phyloP scores from a whole-genome alignment of 1,140 invertebrate species.

The Heliconius melpomene region DNA sequence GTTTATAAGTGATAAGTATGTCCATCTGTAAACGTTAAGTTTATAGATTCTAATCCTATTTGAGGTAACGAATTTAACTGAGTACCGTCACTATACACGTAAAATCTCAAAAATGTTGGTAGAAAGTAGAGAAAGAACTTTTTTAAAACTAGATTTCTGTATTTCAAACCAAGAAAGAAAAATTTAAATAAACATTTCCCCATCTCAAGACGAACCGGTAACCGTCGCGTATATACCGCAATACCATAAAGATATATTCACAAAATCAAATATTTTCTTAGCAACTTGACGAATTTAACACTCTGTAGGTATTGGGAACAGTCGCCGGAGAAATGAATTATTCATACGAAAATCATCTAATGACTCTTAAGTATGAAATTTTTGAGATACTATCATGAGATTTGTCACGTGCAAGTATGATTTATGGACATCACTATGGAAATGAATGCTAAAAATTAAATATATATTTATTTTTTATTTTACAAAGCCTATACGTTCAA shows the following conservation, averaged over 20 bases:
- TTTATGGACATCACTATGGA: neutral
- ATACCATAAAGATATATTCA: neutral
- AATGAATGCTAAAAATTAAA: neutral
- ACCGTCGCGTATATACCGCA: neutral
- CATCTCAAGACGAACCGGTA: neutral
- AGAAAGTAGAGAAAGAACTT: too few species aligned
- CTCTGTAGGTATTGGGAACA: constrained; percentile 8
- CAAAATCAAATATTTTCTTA: neutral
- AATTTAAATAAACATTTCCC: neutral
- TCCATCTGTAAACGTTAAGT: too few species aligned
- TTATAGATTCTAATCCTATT: too few species aligned
- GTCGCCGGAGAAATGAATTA: constrained; percentile 36
- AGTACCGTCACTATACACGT: too few species aligned
- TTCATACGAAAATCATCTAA: constrained; percentile 36
- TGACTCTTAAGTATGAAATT: constrained; percentile 23
- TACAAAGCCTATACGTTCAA: neutral
- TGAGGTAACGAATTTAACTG: too few species aligned
- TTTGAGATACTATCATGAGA: constrained; percentile 26
- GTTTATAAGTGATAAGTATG: too few species aligned
- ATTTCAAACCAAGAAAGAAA: too few species aligned
- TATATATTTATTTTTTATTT: neutral
- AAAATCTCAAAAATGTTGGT: too few species aligned
- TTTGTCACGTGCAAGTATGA: constrained; percentile 24
- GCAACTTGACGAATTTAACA: constrained; percentile 15
- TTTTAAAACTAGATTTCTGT: too few species aligned